Evolutionary conservation across 2,113 vertebrate genomes (phyloP).

Genomic region (Riparia riparia): DNA sequence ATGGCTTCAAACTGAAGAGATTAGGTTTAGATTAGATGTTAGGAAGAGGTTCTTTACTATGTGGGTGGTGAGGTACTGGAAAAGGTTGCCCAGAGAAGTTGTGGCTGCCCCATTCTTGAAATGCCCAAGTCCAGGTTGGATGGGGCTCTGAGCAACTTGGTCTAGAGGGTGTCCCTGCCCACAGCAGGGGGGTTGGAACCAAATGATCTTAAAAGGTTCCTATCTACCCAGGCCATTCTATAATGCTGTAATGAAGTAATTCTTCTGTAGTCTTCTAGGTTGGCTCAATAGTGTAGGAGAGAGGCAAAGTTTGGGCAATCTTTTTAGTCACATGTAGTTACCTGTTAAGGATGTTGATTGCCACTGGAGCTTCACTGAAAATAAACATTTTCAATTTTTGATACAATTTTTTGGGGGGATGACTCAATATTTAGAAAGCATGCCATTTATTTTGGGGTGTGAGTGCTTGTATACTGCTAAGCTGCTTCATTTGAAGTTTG

Average conservation of each 20-base stretch:
- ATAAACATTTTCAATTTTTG: slow-evolving; percentile 1
- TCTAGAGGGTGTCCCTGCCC: not conserved
- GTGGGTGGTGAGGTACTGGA: not conserved
- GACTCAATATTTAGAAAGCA: slow-evolving; percentile 45
- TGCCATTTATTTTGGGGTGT: not conserved
- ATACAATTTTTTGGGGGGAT: not conserved
- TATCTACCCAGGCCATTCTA: not conserved
- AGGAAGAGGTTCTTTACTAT: not conserved
- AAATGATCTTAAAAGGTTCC: not conserved
- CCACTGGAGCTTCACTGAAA: slow-evolving; percentile 30
- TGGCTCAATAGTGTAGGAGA: not conserved
- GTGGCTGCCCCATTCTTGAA: not conserved
- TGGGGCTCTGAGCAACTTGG: not conserved
- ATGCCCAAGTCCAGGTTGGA: too few relatives aligned
- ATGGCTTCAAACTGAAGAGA: not conserved
- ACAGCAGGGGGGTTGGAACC: not conserved
- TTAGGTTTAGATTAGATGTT: not conserved
- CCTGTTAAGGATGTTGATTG: slow-evolving; percentile 21
- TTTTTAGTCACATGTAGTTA: not conserved
- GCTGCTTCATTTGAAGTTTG: not conserved
- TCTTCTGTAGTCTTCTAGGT: not conserved
- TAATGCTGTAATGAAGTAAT: not conserved
- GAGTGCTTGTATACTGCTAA: not conserved
- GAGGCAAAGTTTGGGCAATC: not conserved
- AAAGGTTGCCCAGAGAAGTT: not conserved